These are phyloP conservation scores for Egretta garzetta DNA, from an alignment of 2,113 vertebrate genomes.

Conservation along the genomic window DNA sequence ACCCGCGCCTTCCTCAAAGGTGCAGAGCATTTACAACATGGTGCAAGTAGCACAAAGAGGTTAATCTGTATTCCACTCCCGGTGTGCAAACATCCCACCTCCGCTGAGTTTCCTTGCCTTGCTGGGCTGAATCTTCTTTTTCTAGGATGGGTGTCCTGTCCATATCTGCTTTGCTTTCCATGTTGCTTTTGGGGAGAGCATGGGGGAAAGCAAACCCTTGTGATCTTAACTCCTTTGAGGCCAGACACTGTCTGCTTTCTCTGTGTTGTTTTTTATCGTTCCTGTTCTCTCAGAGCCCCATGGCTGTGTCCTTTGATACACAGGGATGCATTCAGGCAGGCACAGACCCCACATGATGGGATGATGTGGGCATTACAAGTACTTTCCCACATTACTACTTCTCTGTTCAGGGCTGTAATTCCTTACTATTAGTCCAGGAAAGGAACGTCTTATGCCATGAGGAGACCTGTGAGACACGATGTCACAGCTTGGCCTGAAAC, in stretches of 20 bases:
- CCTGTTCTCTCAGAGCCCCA: not conserved
- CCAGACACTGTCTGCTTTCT: accelerated
- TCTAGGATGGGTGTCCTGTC: not conserved
- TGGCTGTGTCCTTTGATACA: not conserved
- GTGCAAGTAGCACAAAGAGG: not conserved
- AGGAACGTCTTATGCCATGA: not conserved
- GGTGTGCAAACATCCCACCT: no score
- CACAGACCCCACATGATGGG: not conserved
- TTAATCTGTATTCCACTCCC: not conserved
- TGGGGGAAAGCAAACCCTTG: not conserved
- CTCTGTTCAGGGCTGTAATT: not conserved
- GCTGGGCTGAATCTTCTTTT: not conserved
- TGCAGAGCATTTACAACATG: accelerated
- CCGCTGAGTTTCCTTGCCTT: not conserved
- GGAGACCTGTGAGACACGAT: not conserved
- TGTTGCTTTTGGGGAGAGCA: not conserved
- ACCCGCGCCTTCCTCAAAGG: accelerated
- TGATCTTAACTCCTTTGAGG: not conserved
- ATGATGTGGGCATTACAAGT: not conserved
- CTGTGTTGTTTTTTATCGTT: not conserved
- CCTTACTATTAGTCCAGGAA: not conserved
- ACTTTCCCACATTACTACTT: not conserved
- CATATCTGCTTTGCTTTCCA: not conserved
- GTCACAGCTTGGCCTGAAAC: not conserved
- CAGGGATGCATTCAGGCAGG: not conserved